Evolutionary conservation across 2,113 vertebrate genomes (phyloP).

Genomic region (Cololabis saira): DNA sequence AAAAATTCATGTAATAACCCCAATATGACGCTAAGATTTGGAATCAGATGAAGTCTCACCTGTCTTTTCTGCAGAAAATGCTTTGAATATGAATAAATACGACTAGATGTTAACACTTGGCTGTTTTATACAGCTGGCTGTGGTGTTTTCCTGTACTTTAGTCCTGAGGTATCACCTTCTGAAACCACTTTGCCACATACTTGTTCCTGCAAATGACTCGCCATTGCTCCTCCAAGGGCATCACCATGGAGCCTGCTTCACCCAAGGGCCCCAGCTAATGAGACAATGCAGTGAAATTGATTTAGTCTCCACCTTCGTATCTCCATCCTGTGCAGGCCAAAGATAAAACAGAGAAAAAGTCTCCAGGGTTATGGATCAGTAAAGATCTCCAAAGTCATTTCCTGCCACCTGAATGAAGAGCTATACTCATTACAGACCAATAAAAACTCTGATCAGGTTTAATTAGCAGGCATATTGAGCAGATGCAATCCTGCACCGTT

Average conservation of each 20-base stretch:
- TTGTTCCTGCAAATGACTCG: slow-evolving; percentile 15
- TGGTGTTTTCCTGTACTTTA: too few species aligned
- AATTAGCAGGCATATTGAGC: slow-evolving; percentile 55
- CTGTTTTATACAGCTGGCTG: too few species aligned
- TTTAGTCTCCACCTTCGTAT: slow-evolving; percentile 62
- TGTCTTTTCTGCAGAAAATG: too few species aligned
- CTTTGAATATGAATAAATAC: too few species aligned
- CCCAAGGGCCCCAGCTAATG: slow-evolving; percentile 62
- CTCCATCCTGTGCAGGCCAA: slow-evolving; percentile 34
- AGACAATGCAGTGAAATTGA: slow-evolving; percentile 66
- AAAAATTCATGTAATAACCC: too few species aligned
- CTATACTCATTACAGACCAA: slow-evolving; percentile 56
- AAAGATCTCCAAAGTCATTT: slow-evolving; percentile 59
- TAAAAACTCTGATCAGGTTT: slow-evolving; percentile 42
- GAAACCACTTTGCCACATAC: neutral
- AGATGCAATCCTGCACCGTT: slow-evolving; percentile 33
- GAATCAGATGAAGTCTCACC: too few species aligned
- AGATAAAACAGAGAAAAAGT: slow-evolving; percentile 63
- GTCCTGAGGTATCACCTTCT: too few species aligned
- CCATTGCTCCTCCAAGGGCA: slow-evolving; percentile 50
- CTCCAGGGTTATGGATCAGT: slow-evolving; percentile 47
- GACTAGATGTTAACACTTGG: too few species aligned
- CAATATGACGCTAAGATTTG: too few species aligned
- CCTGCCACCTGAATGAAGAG: slow-evolving; percentile 36
- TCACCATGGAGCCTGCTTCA: slow-evolving; percentile 31